These are phyloP conservation scores for Condylostylus longicornis DNA, from an alignment of 1,140 invertebrate genomes.

Conservation along the genomic window DNA sequence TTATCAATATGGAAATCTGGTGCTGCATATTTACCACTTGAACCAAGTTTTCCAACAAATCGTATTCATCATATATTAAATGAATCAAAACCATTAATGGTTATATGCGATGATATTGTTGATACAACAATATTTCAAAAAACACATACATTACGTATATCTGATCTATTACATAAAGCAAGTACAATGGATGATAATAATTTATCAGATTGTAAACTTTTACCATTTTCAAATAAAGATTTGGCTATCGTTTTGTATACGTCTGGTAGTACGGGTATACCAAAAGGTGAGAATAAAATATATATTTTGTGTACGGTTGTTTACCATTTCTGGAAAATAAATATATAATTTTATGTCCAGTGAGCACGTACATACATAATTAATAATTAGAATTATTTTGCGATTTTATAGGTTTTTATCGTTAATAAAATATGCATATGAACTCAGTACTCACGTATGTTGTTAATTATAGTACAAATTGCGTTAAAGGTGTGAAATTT, in stretches of 20 bases:
- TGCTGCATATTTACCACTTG: conserved; percentile 67
- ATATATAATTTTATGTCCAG: too few relatives aligned
- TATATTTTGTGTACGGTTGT: too few relatives aligned
- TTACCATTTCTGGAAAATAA: too few relatives aligned
- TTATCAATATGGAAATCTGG: conserved; percentile 66
- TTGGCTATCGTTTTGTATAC: conserved; percentile 76
- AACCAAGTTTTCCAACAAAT: conserved; percentile 54
- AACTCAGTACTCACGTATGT: too few relatives aligned
- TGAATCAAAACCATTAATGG: conserved; percentile 54
- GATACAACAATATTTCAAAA: conserved; percentile 18
- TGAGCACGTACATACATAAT: too few relatives aligned
- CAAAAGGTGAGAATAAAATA: conserved; percentile 71
- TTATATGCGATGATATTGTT: conserved; percentile 47
- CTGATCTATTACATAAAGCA: conserved; percentile 22
- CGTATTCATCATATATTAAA: conserved; percentile 60
- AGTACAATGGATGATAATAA: conserved; percentile 16
- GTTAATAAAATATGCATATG: too few relatives aligned
- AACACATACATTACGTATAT: conserved; percentile 16
- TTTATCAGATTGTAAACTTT: conserved; percentile 20
- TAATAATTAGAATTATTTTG: too few relatives aligned
- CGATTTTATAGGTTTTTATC: too few relatives aligned
- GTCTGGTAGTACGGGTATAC: conserved; percentile 81
- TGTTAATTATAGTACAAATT: too few relatives aligned
- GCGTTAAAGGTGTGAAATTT: too few relatives aligned
- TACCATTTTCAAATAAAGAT: conserved; percentile 30